These are phyloP conservation scores for Phaetusa simplex DNA, from an alignment of 2,113 vertebrate genomes.

Conservation along the genomic window DNA sequence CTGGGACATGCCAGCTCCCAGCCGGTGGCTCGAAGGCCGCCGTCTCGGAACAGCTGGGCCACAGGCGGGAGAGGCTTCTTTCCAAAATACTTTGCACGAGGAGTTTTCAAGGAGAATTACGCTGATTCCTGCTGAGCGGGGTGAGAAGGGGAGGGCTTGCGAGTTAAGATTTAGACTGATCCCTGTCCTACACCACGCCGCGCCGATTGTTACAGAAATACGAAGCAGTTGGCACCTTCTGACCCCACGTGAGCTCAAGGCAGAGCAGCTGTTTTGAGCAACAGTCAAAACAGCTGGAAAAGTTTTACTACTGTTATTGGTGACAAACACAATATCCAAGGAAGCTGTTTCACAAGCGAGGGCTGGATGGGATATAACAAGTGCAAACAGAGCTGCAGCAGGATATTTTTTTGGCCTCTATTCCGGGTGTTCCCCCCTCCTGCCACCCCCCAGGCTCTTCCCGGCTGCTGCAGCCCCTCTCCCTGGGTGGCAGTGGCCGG, in stretches of 20 bases:
- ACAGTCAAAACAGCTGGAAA: not conserved
- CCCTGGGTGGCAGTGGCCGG: not conserved
- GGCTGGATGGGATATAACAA: not conserved
- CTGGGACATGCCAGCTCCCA: not conserved
- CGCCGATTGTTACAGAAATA: too few relatives aligned
- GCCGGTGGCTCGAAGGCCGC: fast-evolving
- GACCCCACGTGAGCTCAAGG: not conserved
- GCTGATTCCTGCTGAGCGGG: not conserved
- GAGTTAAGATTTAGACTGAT: not conserved
- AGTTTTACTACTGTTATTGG: not conserved
- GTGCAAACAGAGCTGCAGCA: not conserved
- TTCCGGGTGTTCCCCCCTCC: not conserved
- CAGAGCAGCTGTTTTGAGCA: not conserved
- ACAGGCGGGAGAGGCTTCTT: not conserved
- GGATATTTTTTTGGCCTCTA: not conserved
- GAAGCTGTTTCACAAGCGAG: not conserved
- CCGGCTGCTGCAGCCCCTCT: not conserved
- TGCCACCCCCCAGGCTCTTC: not conserved
- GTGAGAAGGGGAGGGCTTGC: not conserved
- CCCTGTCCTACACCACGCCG: not conserved
- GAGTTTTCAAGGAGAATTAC: not conserved
- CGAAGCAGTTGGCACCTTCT: not conserved
- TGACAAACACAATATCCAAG: not conserved
- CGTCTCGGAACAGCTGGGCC: not conserved
- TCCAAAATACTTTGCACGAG: not conserved